phyloP scores from a whole-genome alignment of 1,140 invertebrate species.

The Chrysoperla carnea region DNA sequence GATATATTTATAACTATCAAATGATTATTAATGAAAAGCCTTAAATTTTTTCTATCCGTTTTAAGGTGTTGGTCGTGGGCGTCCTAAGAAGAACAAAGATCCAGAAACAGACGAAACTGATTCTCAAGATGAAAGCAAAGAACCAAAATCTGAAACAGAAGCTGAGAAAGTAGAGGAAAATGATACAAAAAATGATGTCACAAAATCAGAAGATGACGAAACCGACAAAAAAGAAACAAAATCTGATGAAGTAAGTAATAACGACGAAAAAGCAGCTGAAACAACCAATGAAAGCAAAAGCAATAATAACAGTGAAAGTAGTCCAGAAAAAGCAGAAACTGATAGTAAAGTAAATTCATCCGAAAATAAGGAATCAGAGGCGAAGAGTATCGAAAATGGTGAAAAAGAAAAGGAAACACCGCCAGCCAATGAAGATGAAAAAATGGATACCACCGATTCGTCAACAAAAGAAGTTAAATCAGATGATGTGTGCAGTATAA shows the following conservation, averaged over 20 bases:
- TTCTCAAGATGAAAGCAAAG: conserved; percentile 12
- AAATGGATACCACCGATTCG: too few species aligned
- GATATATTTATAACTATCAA: too few species aligned
- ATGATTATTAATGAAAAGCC: too few species aligned
- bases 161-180: conserved; percentile 9
- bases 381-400: too few species aligned
- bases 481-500: too few species aligned
- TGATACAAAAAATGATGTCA: background rate
- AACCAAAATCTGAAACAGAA: conserved; percentile 7
- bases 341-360: too few species aligned
- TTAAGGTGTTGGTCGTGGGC: conserved; percentile 7
- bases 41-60: too few species aligned
- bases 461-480: too few species aligned
- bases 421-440: too few species aligned
- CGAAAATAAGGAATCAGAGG: too few species aligned
- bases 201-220: conserved; percentile 6
- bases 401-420: too few species aligned
- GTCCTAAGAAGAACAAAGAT: conserved; percentile 8
- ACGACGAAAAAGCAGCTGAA: conserved; percentile 12
- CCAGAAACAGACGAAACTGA: conserved; percentile 12
- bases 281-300: conserved; percentile 16
- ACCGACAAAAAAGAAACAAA: conserved; percentile 8
- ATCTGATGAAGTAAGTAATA: conserved; percentile 15
- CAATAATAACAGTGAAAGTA: conserved; percentile 10
- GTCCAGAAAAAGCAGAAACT: background rate